Evolutionary conservation across 2,113 vertebrate species (phyloP).

Genomic region (Nicator chloris): DNA sequence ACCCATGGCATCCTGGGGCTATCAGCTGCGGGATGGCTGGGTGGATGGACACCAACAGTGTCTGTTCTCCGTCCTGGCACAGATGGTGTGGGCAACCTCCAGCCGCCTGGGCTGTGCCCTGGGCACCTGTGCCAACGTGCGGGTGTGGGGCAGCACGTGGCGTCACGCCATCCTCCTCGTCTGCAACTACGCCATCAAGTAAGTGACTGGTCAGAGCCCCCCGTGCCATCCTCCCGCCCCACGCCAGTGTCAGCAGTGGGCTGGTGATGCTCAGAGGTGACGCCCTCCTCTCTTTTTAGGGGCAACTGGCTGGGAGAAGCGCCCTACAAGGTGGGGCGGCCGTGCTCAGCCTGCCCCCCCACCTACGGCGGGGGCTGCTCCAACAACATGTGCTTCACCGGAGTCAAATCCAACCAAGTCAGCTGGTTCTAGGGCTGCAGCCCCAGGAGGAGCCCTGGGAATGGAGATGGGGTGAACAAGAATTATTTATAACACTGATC

Average conservation of each 20-base stretch:
- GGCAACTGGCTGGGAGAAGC: constrained; percentile 91
- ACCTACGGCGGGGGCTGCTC: constrained; percentile 80
- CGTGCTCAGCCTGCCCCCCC: constrained; percentile 85
- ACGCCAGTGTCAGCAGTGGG: rapidly evolving
- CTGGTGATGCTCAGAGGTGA: neutral
- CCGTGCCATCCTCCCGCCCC: rapidly evolving
- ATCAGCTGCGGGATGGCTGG: rapidly evolving
- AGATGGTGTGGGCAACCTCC: constrained; percentile 94
- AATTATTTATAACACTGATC: constrained; percentile 27
- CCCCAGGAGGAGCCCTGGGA: neutral
- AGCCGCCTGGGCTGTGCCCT: constrained; percentile 86
- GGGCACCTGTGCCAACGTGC: constrained; percentile 78
- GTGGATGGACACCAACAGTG: rapidly evolving
- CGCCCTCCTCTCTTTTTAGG: constrained; percentile 69
- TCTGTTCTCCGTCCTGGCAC: neutral
- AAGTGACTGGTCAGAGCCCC: constrained; percentile 27
- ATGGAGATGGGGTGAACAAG: neutral
- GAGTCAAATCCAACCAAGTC: constrained; percentile 71
- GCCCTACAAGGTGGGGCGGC: constrained; percentile 81
- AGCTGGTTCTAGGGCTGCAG: constrained; percentile 58
- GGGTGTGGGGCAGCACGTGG: constrained; percentile 82
- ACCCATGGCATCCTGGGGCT: rapidly evolving
- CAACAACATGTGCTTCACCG: constrained; percentile 83
- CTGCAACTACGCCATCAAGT: constrained; percentile 95
- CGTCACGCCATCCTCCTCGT: constrained; percentile 78